phyloP scores from a whole-genome alignment of 1,140 invertebrate species.

The Trachymyrmex cornetzi region DNA sequence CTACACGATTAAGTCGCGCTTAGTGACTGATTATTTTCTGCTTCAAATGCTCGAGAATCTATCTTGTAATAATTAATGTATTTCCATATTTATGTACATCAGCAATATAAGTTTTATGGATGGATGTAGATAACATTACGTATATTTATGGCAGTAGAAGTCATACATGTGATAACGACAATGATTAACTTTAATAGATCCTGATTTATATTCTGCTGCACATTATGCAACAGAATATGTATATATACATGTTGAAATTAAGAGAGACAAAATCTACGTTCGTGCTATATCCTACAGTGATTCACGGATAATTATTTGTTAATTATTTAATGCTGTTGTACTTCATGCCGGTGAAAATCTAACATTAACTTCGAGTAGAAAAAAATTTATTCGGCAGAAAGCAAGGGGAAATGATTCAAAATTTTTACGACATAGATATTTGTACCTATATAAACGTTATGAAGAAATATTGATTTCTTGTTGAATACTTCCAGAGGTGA shows the following conservation, averaged over 20 bases:
- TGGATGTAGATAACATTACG: constrained; percentile 33
- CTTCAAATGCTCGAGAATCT: constrained; percentile 28
- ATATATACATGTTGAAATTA: constrained; percentile 45
- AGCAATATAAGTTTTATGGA: constrained; percentile 62
- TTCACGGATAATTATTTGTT: constrained; percentile 19
- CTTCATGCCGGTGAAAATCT: constrained; percentile 2
- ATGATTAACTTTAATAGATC: constrained; percentile 33
- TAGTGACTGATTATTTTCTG: constrained; percentile 51
- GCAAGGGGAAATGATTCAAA: not conserved
- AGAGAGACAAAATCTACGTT: constrained; percentile 21
- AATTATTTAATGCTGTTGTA: constrained; percentile 30
- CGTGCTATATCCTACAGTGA: constrained; percentile 3
- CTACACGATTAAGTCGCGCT: constrained; percentile 50
- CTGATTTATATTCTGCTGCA: constrained; percentile 1
- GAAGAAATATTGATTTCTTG: constrained; percentile 23
- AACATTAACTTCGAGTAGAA: not conserved
- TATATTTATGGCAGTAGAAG: constrained; percentile 48
- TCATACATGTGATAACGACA: constrained; percentile 50
- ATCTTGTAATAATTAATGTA: constrained; percentile 50
- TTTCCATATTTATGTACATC: constrained; percentile 52
- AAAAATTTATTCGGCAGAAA: constrained; percentile 12
- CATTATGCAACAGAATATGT: constrained; percentile 8
- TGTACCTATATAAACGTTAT: constrained; percentile 17
- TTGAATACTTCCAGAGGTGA: not conserved
- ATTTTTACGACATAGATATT: constrained; percentile 7